Evolutionary conservation across 35 echinoderm and acorn worm species (phyloP).

Genomic region (Diadema setosum): DNA sequence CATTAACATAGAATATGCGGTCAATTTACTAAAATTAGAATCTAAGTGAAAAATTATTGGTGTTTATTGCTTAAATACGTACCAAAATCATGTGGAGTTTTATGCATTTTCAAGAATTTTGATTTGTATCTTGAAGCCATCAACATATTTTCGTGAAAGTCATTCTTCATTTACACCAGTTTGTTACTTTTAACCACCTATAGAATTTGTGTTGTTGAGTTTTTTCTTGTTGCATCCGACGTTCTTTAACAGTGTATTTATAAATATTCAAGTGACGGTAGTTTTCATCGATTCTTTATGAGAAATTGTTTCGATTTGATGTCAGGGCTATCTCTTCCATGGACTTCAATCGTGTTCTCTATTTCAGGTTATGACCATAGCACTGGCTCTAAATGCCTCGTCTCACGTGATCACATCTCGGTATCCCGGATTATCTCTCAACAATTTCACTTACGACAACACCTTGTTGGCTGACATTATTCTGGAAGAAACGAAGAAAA

Average conservation of each 20-base stretch:
- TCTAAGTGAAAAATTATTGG: too few species aligned
- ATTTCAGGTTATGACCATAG: not conserved
- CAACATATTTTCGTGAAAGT: too few species aligned
- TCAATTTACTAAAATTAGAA: too few species aligned
- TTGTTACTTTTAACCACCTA: not conserved
- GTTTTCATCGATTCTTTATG: not conserved
- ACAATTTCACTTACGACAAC: constrained; percentile 50
- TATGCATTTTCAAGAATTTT: too few species aligned
- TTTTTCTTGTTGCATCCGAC: not conserved
- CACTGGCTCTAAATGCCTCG: constrained; percentile 46
- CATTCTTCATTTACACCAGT: too few species aligned
- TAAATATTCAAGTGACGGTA: not conserved
- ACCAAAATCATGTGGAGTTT: too few species aligned
- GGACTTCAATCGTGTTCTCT: too few species aligned
- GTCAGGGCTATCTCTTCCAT: too few species aligned
- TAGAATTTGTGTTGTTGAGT: not conserved
- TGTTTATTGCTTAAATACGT: too few species aligned
- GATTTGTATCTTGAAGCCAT: too few species aligned
- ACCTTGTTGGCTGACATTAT: constrained; percentile 9
- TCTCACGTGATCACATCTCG: not conserved
- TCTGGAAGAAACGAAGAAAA: not conserved
- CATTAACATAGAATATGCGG: too few species aligned
- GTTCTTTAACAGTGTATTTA: not conserved
- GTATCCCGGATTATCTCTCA: not conserved
- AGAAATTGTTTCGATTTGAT: not conserved